phyloP scores from a whole-genome alignment of 2,888 invertebrate species.

The Agrotis exclamationis region DNA sequence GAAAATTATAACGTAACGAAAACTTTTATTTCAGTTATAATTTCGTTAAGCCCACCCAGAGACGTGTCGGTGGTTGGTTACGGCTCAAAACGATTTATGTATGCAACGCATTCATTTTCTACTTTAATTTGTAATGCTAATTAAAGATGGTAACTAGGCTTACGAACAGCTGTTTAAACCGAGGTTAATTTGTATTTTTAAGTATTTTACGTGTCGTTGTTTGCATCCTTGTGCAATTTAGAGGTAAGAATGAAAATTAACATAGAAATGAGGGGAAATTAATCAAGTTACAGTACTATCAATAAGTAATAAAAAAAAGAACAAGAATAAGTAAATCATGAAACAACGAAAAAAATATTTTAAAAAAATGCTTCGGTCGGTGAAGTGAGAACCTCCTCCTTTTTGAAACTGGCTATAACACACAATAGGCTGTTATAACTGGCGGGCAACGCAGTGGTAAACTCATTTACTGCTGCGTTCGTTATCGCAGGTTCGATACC shows the following conservation, averaged over 20 bases:
- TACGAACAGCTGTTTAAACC: slow-evolving; percentile 17
- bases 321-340: no score
- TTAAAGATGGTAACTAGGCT: slow-evolving; percentile 28
- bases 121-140: slow-evolving; percentile 49
- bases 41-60: neutral
- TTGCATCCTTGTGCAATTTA: neutral
- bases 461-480: no score
- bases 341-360: no score
- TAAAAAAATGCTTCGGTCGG: no score
- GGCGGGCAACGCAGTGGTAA: no score
- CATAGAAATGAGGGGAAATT: no score
- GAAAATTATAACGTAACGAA: slow-evolving; percentile 16
- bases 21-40: slow-evolving; percentile 5
- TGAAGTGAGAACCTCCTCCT: no score
- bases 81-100: neutral
- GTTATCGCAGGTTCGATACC: no score
- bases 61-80: neutral
- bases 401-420: no score
- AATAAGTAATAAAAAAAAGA: no score
- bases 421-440: no score
- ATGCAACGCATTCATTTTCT: slow-evolving; percentile 35
- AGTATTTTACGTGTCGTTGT: neutral
- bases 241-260: neutral
- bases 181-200: slow-evolving; percentile 19
- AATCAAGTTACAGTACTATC: no score